Base-by-base conservation (phyloP, 2,113 vertebrate genomes). In the Vidua chalybeata region DNA sequence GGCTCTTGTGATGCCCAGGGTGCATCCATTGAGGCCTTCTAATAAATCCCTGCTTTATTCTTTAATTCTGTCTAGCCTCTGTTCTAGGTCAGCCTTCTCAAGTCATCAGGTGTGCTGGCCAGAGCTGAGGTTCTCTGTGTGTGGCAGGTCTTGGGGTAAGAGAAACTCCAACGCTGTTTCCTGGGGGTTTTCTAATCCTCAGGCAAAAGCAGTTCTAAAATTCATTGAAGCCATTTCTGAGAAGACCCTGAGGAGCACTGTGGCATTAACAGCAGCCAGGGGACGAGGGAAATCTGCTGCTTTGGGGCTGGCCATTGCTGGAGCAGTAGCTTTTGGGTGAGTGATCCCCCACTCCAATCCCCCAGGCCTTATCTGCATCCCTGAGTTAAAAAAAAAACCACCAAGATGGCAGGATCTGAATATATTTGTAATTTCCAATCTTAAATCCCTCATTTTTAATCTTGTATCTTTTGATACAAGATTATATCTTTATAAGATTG, bases 221-320 rank as follows among this genome's bases (percentile, higher is more conserved):
- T 99, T 99, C 73, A 99, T 99, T 1, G 99, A 99, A 84, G 99
- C 99, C 9, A 99, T 99, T 94, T 99, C 99, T 1, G 99, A 99
- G 97, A 99, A 99, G 97, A 99, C 99, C 6, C 96, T 99, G 18
- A 97, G 99, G 90, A 99, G 99, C 93, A 99, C 99, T 0, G 99
- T 99, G 37, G 98, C 99, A 1, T 96, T 99, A 41, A 99, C 99
- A 4, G 99, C 99, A 19, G 99, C 99, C 78, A 98, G 99, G 52
- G 99, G 99, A 39, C 98, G 99, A 78, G 99, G 99, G 3, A 99
- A 99, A 84, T 99, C 99, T 52, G 99, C 99, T n/a, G 99, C 99
- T 2, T 95, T 99, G 94, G 99, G 99, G 3, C 84, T 99, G 97
- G 98, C 99, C 35, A 98, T 99, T 20, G 99, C 99, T 37, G 99